Base-by-base conservation (phyloP, 2,888 invertebrate species). In the Rhabditoides inermis region DNA sequence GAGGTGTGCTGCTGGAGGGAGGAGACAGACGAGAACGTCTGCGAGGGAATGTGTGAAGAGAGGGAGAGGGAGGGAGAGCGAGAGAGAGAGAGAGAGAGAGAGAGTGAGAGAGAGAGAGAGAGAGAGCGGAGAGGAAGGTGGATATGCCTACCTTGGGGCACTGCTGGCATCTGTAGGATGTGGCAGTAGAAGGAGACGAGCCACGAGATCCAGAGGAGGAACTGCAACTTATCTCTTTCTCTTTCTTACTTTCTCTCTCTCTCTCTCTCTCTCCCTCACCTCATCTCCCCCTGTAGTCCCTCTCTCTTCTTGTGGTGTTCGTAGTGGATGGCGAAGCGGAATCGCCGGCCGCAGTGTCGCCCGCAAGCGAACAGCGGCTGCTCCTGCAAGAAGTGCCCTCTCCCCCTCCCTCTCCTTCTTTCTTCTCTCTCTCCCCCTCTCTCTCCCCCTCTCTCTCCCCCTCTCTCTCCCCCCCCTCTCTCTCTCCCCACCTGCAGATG, bases 391-490 rank as follows among this genome's bases (percentile, higher is more conserved):
- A n/a, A n/a, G n/a, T n/a, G n/a, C 30, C 28, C 27, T 25, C 51
- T 45, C 25, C 42, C 35, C 32, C 42, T 32, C 25, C 32, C 35
- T 44, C 46, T 45, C 46, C 32, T 42, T 42, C 41, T 52, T 52
- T 28, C 25, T 45, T 37, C 45, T 26, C 41, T 42, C 41, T 52
- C 46, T 28, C 25, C 39, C 30, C 45, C 52, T 47, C 46, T 37
- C 48, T 48, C 52, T 47, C 40, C 46, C 45, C 20, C 40, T n/a
- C 44, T 10, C 42, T 37, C 48, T 41, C 42, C 30, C 47, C 40
- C 47, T 47, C 52, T 25, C 36, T 48, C 47, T 48, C 53, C 28
- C 36, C 47, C 47, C 47, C 47, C 36, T 15, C 53, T 45, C 40
- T n/a, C n/a, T n/a, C n/a, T n/a, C n/a, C n/a, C n/a, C n/a, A n/a